Evolutionary conservation across 2,113 vertebrate genomes (phyloP).

Genomic region (Elgaria multicarinata): DNA sequence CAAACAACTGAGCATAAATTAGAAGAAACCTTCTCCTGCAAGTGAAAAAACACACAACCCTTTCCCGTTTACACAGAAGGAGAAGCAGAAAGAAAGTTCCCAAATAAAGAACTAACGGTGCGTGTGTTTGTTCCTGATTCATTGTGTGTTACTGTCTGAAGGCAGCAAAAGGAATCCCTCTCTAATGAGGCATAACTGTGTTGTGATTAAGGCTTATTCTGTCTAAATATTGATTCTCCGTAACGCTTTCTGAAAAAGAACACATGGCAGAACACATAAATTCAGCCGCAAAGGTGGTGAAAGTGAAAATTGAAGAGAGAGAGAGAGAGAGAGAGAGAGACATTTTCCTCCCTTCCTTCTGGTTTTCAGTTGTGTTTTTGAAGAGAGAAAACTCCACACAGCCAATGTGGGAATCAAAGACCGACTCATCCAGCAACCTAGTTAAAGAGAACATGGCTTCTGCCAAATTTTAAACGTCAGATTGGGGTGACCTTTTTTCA

Average conservation of each 20-base stretch:
- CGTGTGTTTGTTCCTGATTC: slow-evolving; percentile 59
- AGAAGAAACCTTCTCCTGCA: not conserved
- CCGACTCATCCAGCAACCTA: not conserved
- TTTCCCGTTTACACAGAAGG: slow-evolving; percentile 31
- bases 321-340: no score
- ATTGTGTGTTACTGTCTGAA: slow-evolving; percentile 61
- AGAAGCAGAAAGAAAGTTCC: slow-evolving; percentile 15
- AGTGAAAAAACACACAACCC: slow-evolving; percentile 3
- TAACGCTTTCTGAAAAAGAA: slow-evolving; percentile 69
- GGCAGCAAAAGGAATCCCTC: slow-evolving; percentile 66
- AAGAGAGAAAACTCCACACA: slow-evolving; percentile 53
- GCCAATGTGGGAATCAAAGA: slow-evolving; percentile 47
- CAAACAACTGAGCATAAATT: not conserved
- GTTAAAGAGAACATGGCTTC: not conserved
- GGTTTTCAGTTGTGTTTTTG: slow-evolving; percentile 41
- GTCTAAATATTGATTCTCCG: slow-evolving; percentile 77
- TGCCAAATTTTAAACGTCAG: slow-evolving; percentile 18
- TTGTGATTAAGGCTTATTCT: slow-evolving; percentile 75
- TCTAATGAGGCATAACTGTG: slow-evolving; percentile 79
- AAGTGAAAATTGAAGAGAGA: slow-evolving; percentile 64
- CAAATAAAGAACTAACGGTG: slow-evolving; percentile 42
- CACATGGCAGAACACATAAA: slow-evolving; percentile 65
- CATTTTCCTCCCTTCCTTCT: not conserved
- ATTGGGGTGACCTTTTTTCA: not conserved
- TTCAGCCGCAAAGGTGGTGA: slow-evolving; percentile 65